A percentile compares a stretch with the other conserved stretches of the same genome.
Evolutionary conservation across 2,888 invertebrate species (phyloP).

Genomic region (Cordilura impudica): DNA sequence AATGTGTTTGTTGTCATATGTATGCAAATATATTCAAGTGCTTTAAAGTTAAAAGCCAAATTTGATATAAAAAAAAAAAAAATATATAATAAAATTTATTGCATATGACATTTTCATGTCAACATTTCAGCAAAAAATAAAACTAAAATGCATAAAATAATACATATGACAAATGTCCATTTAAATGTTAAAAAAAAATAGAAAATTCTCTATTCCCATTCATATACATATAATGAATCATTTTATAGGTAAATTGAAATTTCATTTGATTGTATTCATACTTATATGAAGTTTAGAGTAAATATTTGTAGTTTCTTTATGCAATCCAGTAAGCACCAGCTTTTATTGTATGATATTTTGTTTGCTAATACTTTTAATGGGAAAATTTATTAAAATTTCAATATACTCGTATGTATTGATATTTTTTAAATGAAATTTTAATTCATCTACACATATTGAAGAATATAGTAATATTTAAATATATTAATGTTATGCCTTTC

Average conservation of each 20-base stretch:
- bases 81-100: slow-evolving; percentile 46
- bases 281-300: slow-evolving; percentile 23
- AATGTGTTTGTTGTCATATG: slow-evolving; percentile 42
- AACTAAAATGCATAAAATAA: not conserved
- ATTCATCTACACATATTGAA: too few species aligned
- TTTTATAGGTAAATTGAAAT: slow-evolving; percentile 15
- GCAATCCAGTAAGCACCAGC: not conserved
- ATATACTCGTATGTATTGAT: not conserved
- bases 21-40: slow-evolving; percentile 30
- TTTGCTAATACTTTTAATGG: slow-evolving; percentile 15
- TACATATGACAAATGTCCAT: slow-evolving; percentile 36
- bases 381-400: slow-evolving; percentile 39
- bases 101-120: slow-evolving; percentile 55
- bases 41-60: slow-evolving; percentile 50
- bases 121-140: slow-evolving; percentile 33
- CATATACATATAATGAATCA: slow-evolving; percentile 23
- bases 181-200: slow-evolving; percentile 18
- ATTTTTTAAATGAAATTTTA: slow-evolving; percentile 31
- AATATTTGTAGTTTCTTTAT: not conserved
- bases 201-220: not conserved
- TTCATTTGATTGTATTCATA: not conserved
- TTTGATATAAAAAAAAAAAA: slow-evolving; percentile 11
- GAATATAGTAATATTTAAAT: too few species aligned
- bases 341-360: not conserved
- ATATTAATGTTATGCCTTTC: too few species aligned